Conservation (phyloP, 1,140 invertebrate species). For the Schlechtendalia chinensis region DNA sequence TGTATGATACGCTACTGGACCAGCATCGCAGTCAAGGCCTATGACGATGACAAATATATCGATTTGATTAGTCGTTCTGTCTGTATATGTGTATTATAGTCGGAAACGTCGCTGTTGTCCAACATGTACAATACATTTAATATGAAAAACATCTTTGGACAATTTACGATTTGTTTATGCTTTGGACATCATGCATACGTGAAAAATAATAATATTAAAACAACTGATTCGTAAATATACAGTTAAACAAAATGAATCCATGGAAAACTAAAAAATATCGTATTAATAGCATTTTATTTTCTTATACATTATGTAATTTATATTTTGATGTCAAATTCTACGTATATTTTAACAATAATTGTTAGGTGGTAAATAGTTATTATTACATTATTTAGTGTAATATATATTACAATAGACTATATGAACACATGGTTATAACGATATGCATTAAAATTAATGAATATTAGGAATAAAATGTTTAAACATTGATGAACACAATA, state of each 20-base stretch:
- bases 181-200: not conserved
- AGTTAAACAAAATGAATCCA: not conserved
- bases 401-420: not conserved
- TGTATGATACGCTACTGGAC: not conserved
- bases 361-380: too few species aligned
- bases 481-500: not conserved
- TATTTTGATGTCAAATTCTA: too few species aligned
- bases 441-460: constrained; percentile 22
- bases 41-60: constrained; percentile 18
- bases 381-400: not conserved
- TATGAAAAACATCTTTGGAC: too few species aligned
- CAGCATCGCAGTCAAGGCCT: not conserved
- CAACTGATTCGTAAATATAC: not conserved
- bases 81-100: too few species aligned
- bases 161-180: too few species aligned
- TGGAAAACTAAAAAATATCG: not conserved
- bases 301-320: too few species aligned
- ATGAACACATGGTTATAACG: constrained; percentile 29
- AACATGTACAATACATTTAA: too few species aligned
- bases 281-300: too few species aligned
- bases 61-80: not conserved
- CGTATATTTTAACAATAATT: too few species aligned
- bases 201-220: not conserved
- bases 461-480: not conserved
- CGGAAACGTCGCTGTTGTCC: not conserved